Evolutionary conservation across 2,888 invertebrate species (phyloP).

Genomic region (Portevinia maculata): DNA sequence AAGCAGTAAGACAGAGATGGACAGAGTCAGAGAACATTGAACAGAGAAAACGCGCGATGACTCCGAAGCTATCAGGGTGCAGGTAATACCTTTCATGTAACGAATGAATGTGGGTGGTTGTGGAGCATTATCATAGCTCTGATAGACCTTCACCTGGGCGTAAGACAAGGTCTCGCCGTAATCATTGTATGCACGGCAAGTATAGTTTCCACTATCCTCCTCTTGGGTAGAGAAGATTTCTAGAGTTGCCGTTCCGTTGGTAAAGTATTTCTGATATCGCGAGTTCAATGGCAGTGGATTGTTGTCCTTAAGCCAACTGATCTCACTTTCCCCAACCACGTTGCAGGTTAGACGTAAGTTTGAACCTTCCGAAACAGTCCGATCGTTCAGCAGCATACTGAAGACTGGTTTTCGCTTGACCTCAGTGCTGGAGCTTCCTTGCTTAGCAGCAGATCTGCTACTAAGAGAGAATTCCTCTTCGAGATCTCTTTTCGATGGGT

Average conservation of each 20-base stretch:
- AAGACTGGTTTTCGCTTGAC: constrained; percentile 89
- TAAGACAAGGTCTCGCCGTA: constrained; percentile 88
- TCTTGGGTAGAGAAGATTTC: constrained; percentile 88
- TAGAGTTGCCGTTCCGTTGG: constrained; percentile 88
- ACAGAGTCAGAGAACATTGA: constrained; percentile 67
- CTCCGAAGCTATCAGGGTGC: constrained; percentile 10
- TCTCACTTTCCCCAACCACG: constrained; percentile 87
- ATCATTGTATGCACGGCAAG: constrained; percentile 90
- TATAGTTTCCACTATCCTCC: constrained; percentile 90
- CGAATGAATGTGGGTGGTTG: constrained; percentile 89
- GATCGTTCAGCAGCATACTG: constrained; percentile 89
- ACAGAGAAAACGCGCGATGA: constrained; percentile 57
- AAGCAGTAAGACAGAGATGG: constrained; percentile 50
- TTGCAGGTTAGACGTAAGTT: constrained; percentile 90
- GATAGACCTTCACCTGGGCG: constrained; percentile 89
- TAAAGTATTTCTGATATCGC: constrained; percentile 85
- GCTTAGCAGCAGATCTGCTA: constrained; percentile 20
- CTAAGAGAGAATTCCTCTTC: constrained; percentile 37
- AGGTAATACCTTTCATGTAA: constrained; percentile 86
- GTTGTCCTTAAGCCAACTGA: constrained; percentile 91
- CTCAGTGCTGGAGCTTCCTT: constrained; percentile 80
- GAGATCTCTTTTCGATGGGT: constrained; percentile 37
- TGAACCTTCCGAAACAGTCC: constrained; percentile 89
- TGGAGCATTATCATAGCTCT: constrained; percentile 88
- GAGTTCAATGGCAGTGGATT: constrained; percentile 84